Percentiles rank a stretch among this genome's conserved stretches.
These are phyloP conservation scores for Ichneumoninae sp. DNA, from an alignment of 2,888 invertebrate species.

Conservation along the genomic window DNA sequence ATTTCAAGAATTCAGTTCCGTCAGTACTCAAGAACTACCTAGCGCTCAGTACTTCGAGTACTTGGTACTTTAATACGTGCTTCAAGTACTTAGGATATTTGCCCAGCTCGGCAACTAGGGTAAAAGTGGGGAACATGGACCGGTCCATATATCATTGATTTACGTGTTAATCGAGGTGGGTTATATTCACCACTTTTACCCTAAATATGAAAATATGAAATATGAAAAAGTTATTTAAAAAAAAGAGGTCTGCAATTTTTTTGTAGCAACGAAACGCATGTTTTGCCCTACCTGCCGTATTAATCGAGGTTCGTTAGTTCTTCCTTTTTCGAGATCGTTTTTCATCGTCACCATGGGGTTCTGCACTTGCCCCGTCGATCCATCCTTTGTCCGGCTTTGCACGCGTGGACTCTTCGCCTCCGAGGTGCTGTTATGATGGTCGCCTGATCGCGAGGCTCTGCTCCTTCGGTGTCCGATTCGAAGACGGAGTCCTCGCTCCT, in stretches of 20 bases:
- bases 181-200: no score
- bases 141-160: no score
- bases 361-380: conserved; percentile 77
- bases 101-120: no score
- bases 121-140: no score
- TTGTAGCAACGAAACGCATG: neutral
- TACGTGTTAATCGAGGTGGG: no score
- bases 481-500: neutral
- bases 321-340: neutral
- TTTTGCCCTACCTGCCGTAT: neutral
- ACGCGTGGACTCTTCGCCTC: conserved; percentile 64
- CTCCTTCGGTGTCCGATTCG: neutral
- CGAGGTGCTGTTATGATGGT: conserved; percentile 74
- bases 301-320: neutral
- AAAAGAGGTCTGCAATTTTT: neutral
- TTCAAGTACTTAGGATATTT: no score
- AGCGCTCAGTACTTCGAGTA: no score
- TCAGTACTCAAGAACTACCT: no score
- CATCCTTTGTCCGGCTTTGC: conserved; percentile 71
- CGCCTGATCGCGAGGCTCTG: conserved; percentile 50
- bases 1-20: no score
- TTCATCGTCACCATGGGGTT: conserved; percentile 69
- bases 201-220: no score
- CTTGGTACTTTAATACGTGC: no score
- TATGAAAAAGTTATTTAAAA: neutral